A percentile compares a stretch with the other conserved stretches of the same genome.
Evolutionary conservation across 2,797 vertebrate genomes (phyloP).

Genomic region (Capromys pilorides): DNA sequence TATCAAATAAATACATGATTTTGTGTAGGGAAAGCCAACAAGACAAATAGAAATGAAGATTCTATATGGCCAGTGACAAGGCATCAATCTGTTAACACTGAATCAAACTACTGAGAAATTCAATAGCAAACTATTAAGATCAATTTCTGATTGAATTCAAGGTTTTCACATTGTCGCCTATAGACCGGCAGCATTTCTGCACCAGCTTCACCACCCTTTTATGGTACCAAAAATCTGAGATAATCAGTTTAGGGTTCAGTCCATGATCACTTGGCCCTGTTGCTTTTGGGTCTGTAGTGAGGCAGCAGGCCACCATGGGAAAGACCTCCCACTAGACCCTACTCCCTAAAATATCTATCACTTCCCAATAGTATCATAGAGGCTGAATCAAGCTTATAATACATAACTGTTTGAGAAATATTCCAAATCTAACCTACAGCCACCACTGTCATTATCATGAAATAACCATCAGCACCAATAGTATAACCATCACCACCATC

Average conservation of each 20-base stretch:
- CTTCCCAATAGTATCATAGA: not conserved
- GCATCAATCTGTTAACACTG: not conserved
- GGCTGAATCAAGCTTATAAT: not conserved
- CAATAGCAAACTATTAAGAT: not conserved
- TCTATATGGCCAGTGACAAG: not conserved
- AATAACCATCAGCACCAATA: not conserved
- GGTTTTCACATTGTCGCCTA: not conserved
- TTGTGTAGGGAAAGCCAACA: not conserved
- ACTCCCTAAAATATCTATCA: not conserved
- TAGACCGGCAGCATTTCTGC: not conserved
- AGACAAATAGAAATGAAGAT: not conserved
- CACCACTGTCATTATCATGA: not conserved
- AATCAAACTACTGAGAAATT: not conserved
- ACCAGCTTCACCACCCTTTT: not conserved
- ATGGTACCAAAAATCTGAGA: not conserved
- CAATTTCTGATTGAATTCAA: not conserved
- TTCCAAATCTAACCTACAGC: not conserved
- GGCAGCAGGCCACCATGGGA: not conserved
- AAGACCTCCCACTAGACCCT: not conserved
- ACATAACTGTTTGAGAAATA: not conserved
- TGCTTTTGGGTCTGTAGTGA: not conserved
- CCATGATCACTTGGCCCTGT: too few relatives aligned
- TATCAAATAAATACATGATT: not conserved
- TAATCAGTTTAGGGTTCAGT: not conserved
- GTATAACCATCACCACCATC: not conserved